Percentiles rank a stretch among this genome's conserved stretches.
Evolutionary conservation across 2,113 vertebrate genomes (phyloP).

Genomic region (Nibea coibor): DNA sequence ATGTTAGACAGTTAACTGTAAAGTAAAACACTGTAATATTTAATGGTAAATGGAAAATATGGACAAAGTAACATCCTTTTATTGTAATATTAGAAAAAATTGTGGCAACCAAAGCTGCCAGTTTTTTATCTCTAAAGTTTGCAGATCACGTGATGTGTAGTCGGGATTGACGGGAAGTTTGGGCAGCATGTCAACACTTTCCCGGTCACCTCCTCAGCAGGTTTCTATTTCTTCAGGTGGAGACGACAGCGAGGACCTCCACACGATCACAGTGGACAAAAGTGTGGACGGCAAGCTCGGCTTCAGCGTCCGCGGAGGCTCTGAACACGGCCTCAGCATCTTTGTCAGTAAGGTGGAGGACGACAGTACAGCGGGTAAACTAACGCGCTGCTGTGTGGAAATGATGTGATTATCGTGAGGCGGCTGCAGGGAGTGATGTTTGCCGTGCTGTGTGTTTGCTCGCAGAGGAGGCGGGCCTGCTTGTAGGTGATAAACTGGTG

Average conservation of each 20-base stretch:
- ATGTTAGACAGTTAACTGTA: too few relatives aligned
- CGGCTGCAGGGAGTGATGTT: too few relatives aligned
- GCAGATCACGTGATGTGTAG: too few relatives aligned
- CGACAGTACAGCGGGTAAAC: conserved; percentile 89
- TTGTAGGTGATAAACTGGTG: conserved; percentile 94
- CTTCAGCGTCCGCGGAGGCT: conserved; percentile 94
- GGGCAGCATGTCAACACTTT: too few relatives aligned
- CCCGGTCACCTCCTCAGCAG: too few relatives aligned
- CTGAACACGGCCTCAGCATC: conserved; percentile 94
- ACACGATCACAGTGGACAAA: conserved; percentile 92
- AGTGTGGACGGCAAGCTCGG: conserved; percentile 90
- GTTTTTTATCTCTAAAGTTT: not conserved
- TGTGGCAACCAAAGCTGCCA: too few relatives aligned
- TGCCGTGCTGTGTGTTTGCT: not conserved
- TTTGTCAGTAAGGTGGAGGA: conserved; percentile 97
- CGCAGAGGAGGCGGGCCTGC: conserved; percentile 89
- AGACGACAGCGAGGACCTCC: conserved; percentile 87
- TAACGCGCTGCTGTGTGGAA: rapidly evolving
- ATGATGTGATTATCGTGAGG: too few relatives aligned
- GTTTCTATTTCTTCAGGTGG: conserved; percentile 70
- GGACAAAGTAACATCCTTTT: too few relatives aligned
- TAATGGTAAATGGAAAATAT: too few relatives aligned
- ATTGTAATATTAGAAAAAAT: too few relatives aligned
- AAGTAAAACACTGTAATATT: too few relatives aligned
- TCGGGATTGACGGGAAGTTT: too few relatives aligned